Percentiles rank a stretch among this genome's conserved stretches.
phyloP scores from a whole-genome alignment of 2,888 invertebrate genomes.

The Liodrosophila aerea region DNA sequence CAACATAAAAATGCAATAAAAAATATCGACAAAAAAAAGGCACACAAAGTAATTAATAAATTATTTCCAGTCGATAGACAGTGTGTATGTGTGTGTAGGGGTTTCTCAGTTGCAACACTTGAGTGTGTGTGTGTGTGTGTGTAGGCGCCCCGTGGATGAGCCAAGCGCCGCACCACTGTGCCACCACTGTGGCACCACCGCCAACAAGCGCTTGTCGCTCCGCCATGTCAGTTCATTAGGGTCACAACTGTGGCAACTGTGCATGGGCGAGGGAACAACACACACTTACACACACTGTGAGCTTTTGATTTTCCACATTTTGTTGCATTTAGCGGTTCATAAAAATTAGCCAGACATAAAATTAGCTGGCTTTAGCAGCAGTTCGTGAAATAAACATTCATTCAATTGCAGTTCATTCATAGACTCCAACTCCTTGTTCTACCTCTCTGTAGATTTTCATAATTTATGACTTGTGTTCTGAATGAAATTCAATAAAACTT shows the following conservation, averaged over 20 bases:
- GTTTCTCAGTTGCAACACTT: conserved; percentile 62
- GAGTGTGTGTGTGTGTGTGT: conserved; percentile 29
- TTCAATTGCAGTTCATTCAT: conserved; percentile 74
- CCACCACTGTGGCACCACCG: neutral
- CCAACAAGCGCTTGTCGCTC: conserved; percentile 27
- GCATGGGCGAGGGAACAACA: conserved; percentile 2
- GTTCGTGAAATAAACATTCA: conserved; percentile 55
- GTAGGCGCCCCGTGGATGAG: conserved; percentile 66
- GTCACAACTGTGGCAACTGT: conserved; percentile 49
- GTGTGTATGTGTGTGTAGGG: conserved; percentile 38
- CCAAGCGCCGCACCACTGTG: conserved; percentile 63
- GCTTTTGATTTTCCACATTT: conserved; percentile 36
- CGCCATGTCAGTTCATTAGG: conserved; percentile 71
- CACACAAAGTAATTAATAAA: conserved; percentile 71
- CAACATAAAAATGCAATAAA: conserved; percentile 42
- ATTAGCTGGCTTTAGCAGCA: conserved; percentile 40
- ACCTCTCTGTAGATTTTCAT: conserved; percentile 16
- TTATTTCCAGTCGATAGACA: conserved; percentile 77
- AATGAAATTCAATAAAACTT: conserved; percentile 31
- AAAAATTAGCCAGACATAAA: conserved; percentile 74
- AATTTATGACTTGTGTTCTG: conserved; percentile 28
- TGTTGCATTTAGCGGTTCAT: conserved; percentile 60
- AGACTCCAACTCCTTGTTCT: conserved; percentile 10
- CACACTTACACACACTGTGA: too few relatives aligned
- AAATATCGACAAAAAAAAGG: conserved; percentile 23